phyloP scores from a whole-genome alignment of 1,140 invertebrate genomes.

The Asobara japonica region DNA sequence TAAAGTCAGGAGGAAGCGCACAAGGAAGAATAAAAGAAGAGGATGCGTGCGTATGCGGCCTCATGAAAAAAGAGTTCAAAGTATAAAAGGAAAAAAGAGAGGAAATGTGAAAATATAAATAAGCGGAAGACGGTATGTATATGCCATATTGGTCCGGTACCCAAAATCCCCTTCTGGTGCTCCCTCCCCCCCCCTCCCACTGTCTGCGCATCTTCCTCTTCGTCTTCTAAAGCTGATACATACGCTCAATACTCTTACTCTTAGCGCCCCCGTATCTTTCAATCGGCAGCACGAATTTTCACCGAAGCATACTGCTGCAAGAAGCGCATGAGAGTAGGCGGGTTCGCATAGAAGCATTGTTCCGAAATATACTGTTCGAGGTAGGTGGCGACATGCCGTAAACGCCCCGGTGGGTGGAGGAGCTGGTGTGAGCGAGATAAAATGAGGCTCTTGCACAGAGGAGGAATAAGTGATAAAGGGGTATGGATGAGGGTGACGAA shows the following conservation, averaged over 20 bases:
- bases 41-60: constrained; percentile 31
- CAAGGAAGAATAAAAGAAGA: not conserved
- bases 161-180: not conserved
- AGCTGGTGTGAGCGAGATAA: not conserved
- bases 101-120: not conserved
- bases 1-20: constrained; percentile 1
- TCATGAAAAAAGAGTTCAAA: not conserved
- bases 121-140: not conserved
- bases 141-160: constrained; percentile 36
- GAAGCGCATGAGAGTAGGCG: constrained; percentile 28
- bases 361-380: constrained; percentile 46
- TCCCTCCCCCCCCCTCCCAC: too few species aligned
- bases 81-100: not conserved
- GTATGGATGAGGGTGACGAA: not conserved
- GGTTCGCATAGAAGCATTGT: constrained; percentile 41
- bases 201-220: not conserved
- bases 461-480: constrained; percentile 21
- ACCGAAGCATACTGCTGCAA: constrained; percentile 27
- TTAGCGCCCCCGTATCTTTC: constrained; percentile 33
- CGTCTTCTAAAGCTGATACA: constrained; percentile 15
- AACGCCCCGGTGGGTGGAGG: constrained; percentile 21
- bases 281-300: constrained; percentile 50
- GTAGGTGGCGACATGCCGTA: constrained; percentile 44
- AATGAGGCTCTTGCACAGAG: not conserved
- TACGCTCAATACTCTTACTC: constrained; percentile 27